phyloP scores from a whole-genome alignment of 2,888 invertebrate species.

The Colostygia pectinataria region DNA sequence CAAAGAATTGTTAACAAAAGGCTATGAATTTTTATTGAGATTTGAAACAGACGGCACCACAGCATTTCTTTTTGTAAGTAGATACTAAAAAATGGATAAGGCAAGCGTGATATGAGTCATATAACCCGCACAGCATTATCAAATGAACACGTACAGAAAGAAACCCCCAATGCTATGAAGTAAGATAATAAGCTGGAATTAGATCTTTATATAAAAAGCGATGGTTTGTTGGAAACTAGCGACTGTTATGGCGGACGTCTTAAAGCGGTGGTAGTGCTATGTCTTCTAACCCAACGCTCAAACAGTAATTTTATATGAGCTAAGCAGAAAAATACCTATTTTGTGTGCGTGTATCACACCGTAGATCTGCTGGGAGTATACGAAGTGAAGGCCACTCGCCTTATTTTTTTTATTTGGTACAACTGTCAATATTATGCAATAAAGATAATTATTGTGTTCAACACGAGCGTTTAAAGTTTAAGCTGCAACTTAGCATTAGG shows the following conservation, averaged over 20 bases:
- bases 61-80: too few relatives aligned
- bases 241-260: neutral
- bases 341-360: too few relatives aligned
- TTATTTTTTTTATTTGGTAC: too few relatives aligned
- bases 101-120: neutral
- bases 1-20: too few relatives aligned
- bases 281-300: neutral
- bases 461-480: too few relatives aligned
- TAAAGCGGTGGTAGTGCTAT: neutral
- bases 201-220: slow-evolving; percentile 40
- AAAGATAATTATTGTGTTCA: too few relatives aligned
- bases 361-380: too few relatives aligned
- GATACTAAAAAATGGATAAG: neutral
- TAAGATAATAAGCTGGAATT: slow-evolving; percentile 55
- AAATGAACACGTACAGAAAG: slow-evolving; percentile 35
- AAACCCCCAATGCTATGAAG: slow-evolving; percentile 46
- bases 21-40: too few relatives aligned
- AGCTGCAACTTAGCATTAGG: too few relatives aligned
- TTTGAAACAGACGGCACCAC: neutral
- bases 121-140: slow-evolving; percentile 23
- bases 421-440: too few relatives aligned
- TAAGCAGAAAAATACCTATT: too few relatives aligned
- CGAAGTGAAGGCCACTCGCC: too few relatives aligned
- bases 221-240: neutral
- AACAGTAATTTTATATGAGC: neutral